Conservation (phyloP, 2,113 vertebrate genomes). For the Chaetura pelagica region DNA sequence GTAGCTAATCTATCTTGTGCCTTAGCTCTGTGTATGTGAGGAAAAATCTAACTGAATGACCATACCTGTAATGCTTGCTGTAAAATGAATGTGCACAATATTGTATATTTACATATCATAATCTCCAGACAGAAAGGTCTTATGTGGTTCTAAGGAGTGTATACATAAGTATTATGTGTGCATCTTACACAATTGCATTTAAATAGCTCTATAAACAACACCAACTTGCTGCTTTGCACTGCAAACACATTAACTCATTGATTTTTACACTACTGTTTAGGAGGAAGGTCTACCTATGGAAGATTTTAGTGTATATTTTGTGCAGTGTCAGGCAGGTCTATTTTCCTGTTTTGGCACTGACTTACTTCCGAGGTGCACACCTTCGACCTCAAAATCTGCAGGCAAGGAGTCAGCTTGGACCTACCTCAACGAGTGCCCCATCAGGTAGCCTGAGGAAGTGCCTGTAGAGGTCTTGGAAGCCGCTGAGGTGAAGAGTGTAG, state of each 20-base stretch:
- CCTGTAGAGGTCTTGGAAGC: conserved; percentile 82
- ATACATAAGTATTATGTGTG: neutral
- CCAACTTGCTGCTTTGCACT: neutral
- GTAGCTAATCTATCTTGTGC: neutral
- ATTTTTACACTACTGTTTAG: neutral
- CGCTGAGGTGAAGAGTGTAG: conserved; percentile 84
- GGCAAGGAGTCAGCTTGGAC: neutral
- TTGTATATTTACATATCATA: neutral
- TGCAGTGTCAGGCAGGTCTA: neutral
- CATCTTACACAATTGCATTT: conserved; percentile 9
- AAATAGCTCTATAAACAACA: conserved; percentile 32
- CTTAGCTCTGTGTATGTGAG: neutral
- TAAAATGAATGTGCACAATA: neutral
- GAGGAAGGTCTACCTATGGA: neutral
- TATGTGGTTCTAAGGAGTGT: neutral
- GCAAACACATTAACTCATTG: neutral
- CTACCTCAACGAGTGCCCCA: conserved; percentile 90
- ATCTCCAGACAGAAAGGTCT: neutral
- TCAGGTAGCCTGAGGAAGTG: conserved; percentile 88
- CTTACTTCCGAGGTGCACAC: neutral
- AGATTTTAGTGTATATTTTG: neutral
- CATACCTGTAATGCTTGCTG: neutral
- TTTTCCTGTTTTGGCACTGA: neutral
- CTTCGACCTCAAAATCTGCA: neutral
- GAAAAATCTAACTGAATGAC: neutral